These are phyloP conservation scores for Pygmarrhopalites habei DNA, from an alignment of 1,140 invertebrate genomes.

Conservation along the genomic window DNA sequence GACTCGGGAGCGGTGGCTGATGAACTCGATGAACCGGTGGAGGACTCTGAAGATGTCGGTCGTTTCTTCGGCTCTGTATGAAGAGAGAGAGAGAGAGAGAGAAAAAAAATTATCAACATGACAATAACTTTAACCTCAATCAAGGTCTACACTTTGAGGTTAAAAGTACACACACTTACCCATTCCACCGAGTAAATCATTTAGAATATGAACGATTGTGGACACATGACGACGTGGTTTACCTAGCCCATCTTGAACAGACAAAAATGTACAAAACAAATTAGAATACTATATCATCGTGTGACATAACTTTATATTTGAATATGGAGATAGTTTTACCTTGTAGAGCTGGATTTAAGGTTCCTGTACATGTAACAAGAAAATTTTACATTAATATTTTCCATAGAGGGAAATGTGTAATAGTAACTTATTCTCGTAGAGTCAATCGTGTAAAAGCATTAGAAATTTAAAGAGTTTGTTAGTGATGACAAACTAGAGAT, in stretches of 20 bases:
- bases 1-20: constrained; percentile 15
- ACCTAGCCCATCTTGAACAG: constrained; percentile 80
- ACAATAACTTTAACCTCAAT: not conserved
- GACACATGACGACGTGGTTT: constrained; percentile 83
- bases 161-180: too few species aligned
- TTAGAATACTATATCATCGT: too few species aligned
- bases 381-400: not conserved
- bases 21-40: not conserved
- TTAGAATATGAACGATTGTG: constrained; percentile 90
- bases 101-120: not conserved
- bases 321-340: too few species aligned
- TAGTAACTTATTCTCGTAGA: too few species aligned
- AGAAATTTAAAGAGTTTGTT: too few species aligned
- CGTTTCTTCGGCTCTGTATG: constrained; percentile 8
- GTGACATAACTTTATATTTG: too few species aligned
- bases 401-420: too few species aligned
- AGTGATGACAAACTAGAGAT: too few species aligned
- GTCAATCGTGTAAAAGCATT: too few species aligned
- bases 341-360: constrained; percentile 87
- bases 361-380: constrained; percentile 58
- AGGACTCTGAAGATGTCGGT: constrained; percentile 3
- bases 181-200: constrained; percentile 62
- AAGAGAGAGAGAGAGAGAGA: too few species aligned
- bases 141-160: not conserved
- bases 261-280: too few species aligned